phyloP scores from a whole-genome alignment of 2,888 invertebrate genomes.

The Microchrysa polita region DNA sequence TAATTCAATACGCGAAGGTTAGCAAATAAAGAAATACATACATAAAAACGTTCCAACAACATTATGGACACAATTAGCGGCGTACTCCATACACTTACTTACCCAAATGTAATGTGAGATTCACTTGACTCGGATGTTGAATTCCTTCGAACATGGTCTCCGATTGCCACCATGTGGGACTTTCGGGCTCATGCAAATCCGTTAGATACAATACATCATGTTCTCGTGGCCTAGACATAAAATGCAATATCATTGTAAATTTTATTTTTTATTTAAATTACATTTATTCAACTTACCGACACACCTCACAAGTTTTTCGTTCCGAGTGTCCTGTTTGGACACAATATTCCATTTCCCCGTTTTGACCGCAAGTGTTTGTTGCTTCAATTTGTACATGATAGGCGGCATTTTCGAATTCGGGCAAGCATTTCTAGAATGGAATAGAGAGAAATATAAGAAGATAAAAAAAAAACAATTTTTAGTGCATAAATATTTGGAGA shows the following conservation, averaged over 20 bases:
- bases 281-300: slow-evolving; percentile 66
- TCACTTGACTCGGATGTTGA: slow-evolving; percentile 91
- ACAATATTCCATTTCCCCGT: slow-evolving; percentile 83
- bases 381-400: slow-evolving; percentile 89
- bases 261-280: background rate
- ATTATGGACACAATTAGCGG: slow-evolving; percentile 5
- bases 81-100: slow-evolving; percentile 56
- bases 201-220: slow-evolving; percentile 84
- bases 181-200: slow-evolving; percentile 89
- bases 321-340: slow-evolving; percentile 86
- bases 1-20: too few species aligned
- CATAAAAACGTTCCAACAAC: too few species aligned
- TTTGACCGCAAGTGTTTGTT: slow-evolving; percentile 95
- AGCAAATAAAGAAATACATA: too few species aligned
- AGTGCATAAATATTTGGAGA: too few species aligned
- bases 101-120: slow-evolving; percentile 90
- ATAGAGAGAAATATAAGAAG: too few species aligned
- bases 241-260: slow-evolving; percentile 1
- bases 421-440: slow-evolving; percentile 84
- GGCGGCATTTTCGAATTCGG: slow-evolving; percentile 96
- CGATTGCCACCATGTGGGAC: slow-evolving; percentile 97
- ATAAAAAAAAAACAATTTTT: too few species aligned
- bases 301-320: slow-evolving; percentile 82
- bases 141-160: slow-evolving; percentile 96
- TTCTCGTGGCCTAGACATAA: slow-evolving; percentile 63